Evolutionary conservation across 1,140 invertebrate species (phyloP), one percentile per base, ranked within the genome.

Genomic region (Rhynchophorus ferrugineus): DNA sequence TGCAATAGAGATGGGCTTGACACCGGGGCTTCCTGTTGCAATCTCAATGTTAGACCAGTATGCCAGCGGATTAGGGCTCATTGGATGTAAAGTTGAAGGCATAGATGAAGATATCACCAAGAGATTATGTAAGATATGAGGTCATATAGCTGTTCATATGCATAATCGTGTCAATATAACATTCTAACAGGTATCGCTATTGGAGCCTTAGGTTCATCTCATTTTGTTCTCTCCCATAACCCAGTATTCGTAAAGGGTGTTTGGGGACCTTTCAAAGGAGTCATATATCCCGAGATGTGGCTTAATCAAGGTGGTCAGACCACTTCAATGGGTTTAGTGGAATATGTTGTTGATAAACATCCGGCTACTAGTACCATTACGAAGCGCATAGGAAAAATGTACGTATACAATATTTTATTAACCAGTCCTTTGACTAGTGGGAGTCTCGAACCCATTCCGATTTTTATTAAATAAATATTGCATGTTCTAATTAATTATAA

Each of bases 191-290:
- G 81, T 16, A 63, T 96, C 35, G 94, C 96, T 59, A 89, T 87
- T 73, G 94, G 94, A 3, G 95, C 93, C 1, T 95, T 22, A 11
- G 43, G 92, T 1, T 90, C 89, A 6, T 97, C 93, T 67, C 92
- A 95, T 62, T 95, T 97, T 89, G 81, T 83, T 61, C 78, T 95
- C 6, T 85, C 80, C 54, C 68, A 77, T 35, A 69, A 79, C 9
- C 75, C 83, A 16, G 70, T 84, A 16, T 82, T 83, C 67, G 83
- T 90, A 0, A 69, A 79, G 29, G 93, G 94, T 5, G 78, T 97
- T 24, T 97, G 94, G 94, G 95, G 95, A 2, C 94, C 95, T 1
- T 96, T 95, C 68, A 87, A 78, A 59, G 85, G 86, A 69, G 90
- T 87, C 3, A 89, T 97, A 74, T 70, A 96, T 5, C 88, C 91